Conservation (phyloP, 2,888 invertebrate species). For the Leucophora obtusa region DNA sequence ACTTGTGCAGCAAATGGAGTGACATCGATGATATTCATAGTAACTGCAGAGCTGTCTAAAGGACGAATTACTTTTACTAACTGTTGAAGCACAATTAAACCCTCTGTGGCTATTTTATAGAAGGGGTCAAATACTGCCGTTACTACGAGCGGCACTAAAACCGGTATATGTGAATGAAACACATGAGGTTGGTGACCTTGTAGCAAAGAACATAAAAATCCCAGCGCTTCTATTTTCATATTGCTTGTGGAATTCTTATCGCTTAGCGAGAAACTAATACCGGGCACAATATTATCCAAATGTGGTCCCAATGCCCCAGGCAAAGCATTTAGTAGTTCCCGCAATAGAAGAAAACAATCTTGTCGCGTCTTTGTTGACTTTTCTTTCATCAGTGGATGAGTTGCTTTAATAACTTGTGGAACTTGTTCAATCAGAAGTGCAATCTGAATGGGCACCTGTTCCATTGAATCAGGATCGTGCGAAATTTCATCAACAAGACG, state of each 20-base stretch:
- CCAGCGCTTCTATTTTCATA: slow-evolving; percentile 98
- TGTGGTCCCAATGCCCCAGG: slow-evolving; percentile 93
- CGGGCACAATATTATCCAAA: slow-evolving; percentile 90
- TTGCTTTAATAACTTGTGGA: slow-evolving; percentile 89
- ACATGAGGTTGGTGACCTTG: slow-evolving; percentile 79
- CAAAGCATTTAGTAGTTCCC: slow-evolving; percentile 92
- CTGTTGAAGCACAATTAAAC: slow-evolving; percentile 93
- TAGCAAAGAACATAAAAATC: slow-evolving; percentile 84
- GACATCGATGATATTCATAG: slow-evolving; percentile 82
- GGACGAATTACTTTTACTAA: slow-evolving; percentile 96
- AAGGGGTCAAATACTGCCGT: slow-evolving; percentile 95
- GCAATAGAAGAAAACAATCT: slow-evolving; percentile 93
- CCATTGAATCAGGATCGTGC: slow-evolving; percentile 85
- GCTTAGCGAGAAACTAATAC: slow-evolving; percentile 91
- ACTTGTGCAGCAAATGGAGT: slow-evolving; percentile 88
- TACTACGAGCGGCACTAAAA: slow-evolving; percentile 90
- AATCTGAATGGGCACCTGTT: slow-evolving; percentile 86
- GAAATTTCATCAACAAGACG: slow-evolving; percentile 84
- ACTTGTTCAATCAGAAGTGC: slow-evolving; percentile 82
- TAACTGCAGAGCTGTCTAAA: slow-evolving; percentile 74
- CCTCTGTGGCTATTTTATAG: slow-evolving; percentile 99
- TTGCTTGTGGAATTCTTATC: slow-evolving; percentile 97
- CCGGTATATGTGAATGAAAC: slow-evolving; percentile 89
- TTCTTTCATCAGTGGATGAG: slow-evolving; percentile 91
- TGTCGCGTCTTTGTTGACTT: slow-evolving; percentile 93